Conservation (phyloP, 2,797 vertebrate genomes). For the Muraenolepis orangiensis region DNA sequence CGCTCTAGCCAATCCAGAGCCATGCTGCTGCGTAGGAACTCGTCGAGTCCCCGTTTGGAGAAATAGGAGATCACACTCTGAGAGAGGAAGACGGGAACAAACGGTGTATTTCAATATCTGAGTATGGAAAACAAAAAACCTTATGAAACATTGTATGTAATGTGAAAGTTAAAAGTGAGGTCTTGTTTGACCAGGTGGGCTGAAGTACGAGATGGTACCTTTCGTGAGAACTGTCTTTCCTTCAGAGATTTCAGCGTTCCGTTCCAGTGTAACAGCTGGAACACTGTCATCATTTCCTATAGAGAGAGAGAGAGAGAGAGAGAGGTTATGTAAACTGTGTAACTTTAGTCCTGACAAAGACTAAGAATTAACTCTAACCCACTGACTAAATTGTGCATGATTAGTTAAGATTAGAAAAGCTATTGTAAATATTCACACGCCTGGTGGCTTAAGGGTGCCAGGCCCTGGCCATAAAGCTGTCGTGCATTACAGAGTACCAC, state of each 20-base stretch:
- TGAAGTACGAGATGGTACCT: constrained; percentile 68
- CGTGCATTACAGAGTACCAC: constrained; percentile 35
- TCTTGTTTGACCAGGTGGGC: not conserved
- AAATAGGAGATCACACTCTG: constrained; percentile 91
- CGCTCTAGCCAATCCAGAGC: constrained; percentile 88
- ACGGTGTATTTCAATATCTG: not conserved
- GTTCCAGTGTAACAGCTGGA: constrained; percentile 92
- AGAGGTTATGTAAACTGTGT: constrained; percentile 16
- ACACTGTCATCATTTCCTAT: constrained; percentile 91
- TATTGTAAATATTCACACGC: constrained; percentile 30
- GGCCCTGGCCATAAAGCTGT: constrained; percentile 31
- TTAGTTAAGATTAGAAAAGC: constrained; percentile 37
- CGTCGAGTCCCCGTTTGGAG: constrained; percentile 81
- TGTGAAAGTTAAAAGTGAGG: not conserved
- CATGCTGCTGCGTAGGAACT: constrained; percentile 87
- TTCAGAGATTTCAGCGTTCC: constrained; percentile 85
- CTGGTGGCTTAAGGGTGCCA: constrained; percentile 24
- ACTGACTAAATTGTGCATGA: constrained; percentile 29
- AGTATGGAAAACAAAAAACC: not conserved
- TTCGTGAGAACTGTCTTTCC: constrained; percentile 81
- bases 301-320: constrained; percentile 16
- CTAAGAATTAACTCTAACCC: constrained; percentile 18
- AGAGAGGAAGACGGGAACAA: constrained; percentile 7
- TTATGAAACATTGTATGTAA: not conserved
- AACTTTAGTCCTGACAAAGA: constrained; percentile 25